phyloP scores from a whole-genome alignment of 2,113 vertebrate genomes.

The Platysteira castanea region DNA sequence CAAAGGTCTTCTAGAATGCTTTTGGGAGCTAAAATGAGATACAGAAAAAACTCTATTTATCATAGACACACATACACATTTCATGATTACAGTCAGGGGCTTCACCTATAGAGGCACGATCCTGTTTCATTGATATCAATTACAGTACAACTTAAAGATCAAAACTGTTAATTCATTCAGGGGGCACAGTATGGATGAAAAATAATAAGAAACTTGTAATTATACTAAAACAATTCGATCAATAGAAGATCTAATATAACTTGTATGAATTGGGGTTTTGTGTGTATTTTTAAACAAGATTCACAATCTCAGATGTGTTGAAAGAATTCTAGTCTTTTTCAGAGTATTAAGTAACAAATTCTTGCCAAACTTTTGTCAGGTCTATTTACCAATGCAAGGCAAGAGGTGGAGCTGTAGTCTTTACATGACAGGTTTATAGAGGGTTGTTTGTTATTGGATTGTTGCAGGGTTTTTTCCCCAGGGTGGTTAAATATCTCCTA shows the following conservation, averaged over 20 bases:
- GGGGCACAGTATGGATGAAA: neutral
- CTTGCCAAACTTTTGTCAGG: neutral
- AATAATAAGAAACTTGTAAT: neutral
- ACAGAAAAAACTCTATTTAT: neutral
- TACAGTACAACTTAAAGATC: neutral
- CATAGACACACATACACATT: neutral
- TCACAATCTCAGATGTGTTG: neutral
- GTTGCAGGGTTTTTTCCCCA: fast-evolving
- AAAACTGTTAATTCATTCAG: neutral
- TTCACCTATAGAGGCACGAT: neutral
- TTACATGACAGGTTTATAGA: neutral
- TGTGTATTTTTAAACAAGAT: neutral
- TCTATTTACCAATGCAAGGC: neutral
- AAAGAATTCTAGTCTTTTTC: neutral
- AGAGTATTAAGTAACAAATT: neutral
- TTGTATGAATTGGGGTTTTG: neutral
- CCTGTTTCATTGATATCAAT: neutral
- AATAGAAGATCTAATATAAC: neutral
- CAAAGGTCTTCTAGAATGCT: neutral
- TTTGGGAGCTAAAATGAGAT: neutral
- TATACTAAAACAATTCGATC: neutral
- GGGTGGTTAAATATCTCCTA: neutral
- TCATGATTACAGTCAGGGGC: neutral
- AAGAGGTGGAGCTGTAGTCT: neutral
- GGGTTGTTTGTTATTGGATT: neutral